Percentiles rank a stretch among this genome's conserved stretches.
phyloP scores from a whole-genome alignment of 2,113 vertebrate genomes.

The Tenebrosternarchus preto region DNA sequence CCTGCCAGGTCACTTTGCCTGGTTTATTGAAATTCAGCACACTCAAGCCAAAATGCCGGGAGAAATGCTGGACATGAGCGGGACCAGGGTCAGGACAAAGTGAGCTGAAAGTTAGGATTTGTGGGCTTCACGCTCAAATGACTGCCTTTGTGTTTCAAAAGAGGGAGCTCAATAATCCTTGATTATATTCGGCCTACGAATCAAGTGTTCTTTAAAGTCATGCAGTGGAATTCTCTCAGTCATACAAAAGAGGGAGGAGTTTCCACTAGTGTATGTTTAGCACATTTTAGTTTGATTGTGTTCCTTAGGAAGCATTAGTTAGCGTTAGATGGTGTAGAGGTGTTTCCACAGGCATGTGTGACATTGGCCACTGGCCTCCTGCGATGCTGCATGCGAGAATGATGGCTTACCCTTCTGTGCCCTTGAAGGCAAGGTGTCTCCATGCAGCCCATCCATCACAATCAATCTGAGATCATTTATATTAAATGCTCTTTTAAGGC shows the following conservation, averaged over 20 bases:
- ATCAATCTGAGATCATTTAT: slow-evolving; percentile 78
- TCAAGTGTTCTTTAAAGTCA: not conserved
- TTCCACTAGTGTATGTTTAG: not conserved
- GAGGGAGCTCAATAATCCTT: not conserved
- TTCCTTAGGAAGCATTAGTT: not conserved
- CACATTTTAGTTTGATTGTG: not conserved
- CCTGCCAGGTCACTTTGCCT: slow-evolving; percentile 73
- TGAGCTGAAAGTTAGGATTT: slow-evolving; percentile 51
- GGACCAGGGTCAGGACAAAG: slow-evolving; percentile 59
- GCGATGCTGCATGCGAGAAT: slow-evolving; percentile 72
- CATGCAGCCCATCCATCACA: slow-evolving; percentile 77
- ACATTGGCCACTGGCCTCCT: slow-evolving; percentile 70
- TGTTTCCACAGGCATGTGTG: slow-evolving; percentile 66
- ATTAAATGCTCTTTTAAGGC: slow-evolving; percentile 70
- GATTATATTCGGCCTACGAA: not conserved
- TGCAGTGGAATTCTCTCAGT: not conserved
- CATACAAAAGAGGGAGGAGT: not conserved
- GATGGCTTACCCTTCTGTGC: slow-evolving; percentile 75
- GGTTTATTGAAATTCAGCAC: slow-evolving; percentile 73
- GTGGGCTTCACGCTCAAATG: slow-evolving; percentile 33
- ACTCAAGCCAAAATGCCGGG: slow-evolving; percentile 62
- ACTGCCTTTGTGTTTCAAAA: slow-evolving; percentile 2
- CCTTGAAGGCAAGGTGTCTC: slow-evolving; percentile 79
- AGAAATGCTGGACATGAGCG: slow-evolving; percentile 64
- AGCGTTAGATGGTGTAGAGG: slow-evolving; percentile 22